Base-by-base conservation (phyloP, 2,888 invertebrate genomes). In the Dromius quadrimaculatus region DNA sequence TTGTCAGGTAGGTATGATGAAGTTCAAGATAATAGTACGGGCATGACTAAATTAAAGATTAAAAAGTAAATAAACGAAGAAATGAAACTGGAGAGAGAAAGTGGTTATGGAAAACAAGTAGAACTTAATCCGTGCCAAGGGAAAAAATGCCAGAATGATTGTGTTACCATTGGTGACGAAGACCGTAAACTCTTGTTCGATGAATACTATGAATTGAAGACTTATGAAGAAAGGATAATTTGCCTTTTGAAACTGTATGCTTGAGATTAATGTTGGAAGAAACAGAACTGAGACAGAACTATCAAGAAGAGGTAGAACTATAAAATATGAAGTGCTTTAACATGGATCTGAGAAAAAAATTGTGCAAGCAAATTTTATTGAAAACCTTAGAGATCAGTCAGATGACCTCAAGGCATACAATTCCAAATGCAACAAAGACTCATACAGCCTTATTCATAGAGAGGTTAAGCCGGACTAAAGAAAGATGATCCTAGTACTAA, bases 291-390 rank as follows among this genome's bases (percentile, higher is more conserved):
- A 28, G 28, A 5, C 8, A 28, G 28, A 28, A 8, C 3, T 5
- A 5, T 28, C 28, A 28, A 3, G 28, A 28, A 28, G 43, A 15
- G 9, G 15, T 15, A 15, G 17, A 15, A 43, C 43, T 4, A 43
- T 15, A 11, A 47, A 47, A 47, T 20, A 22, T n/a, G 2, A 19
- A 20, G 8, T 47, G 8, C 4, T 47, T 8, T 9, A 22, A 2
- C 9, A 8, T 13, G 9, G 20, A 43, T 15, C 19, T 47, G 13
- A 47, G 4, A 22, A 9, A 20, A 19, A 20, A 66, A 23, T 36
- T 63, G 9, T 63, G 63, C 15, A 38, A 72, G 54, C 57, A 62
- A 54, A 62, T 61, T 54, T 23, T 28, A 28, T 28, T 28, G 28
- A 28, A 28, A 28, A 28, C 28, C 8, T 28, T 28, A 28, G 28